Percentiles rank a stretch among this genome's conserved stretches.
These are phyloP conservation scores for Drosophila miranda DNA, from an alignment of 1,140 invertebrate species.

Conservation along the genomic window DNA sequence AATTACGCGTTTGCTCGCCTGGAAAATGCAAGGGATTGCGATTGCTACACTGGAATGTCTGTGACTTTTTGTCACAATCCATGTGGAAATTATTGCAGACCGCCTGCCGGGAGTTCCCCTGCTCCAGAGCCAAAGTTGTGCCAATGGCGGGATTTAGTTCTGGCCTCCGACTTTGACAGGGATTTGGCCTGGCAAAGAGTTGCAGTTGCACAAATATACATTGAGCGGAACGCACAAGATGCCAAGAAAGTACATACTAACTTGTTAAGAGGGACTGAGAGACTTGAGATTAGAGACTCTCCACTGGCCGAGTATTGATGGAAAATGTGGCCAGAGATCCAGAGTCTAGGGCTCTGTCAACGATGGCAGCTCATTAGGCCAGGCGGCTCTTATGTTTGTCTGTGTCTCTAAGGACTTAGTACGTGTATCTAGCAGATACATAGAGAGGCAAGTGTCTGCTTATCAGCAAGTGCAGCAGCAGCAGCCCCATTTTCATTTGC, in stretches of 20 bases:
- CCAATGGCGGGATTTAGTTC: constrained; percentile 33
- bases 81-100: constrained; percentile 54
- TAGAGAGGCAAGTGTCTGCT: neutral
- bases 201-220: neutral
- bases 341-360: too few relatives aligned
- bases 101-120: neutral
- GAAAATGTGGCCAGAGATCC: too few relatives aligned
- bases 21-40: constrained; percentile 22
- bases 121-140: neutral
- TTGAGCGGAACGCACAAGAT: constrained; percentile 1
- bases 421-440: too few relatives aligned
- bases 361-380: too few relatives aligned
- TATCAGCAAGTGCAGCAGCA: constrained; percentile 22
- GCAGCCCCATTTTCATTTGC: constrained; percentile 14
- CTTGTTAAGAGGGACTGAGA: too few relatives aligned
- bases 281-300: constrained; percentile 15
- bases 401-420: too few relatives aligned
- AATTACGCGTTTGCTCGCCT: constrained; percentile 44
- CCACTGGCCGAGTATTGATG: too few relatives aligned
- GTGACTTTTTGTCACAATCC: constrained; percentile 39
- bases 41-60: neutral
- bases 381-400: too few relatives aligned
- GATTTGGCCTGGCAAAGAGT: constrained; percentile 11
- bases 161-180: constrained; percentile 25
- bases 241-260: constrained; percentile 14